These are phyloP conservation scores for Petrolisthes cinctipes DNA, from an alignment of 2,888 invertebrate genomes.

Conservation along the genomic window DNA sequence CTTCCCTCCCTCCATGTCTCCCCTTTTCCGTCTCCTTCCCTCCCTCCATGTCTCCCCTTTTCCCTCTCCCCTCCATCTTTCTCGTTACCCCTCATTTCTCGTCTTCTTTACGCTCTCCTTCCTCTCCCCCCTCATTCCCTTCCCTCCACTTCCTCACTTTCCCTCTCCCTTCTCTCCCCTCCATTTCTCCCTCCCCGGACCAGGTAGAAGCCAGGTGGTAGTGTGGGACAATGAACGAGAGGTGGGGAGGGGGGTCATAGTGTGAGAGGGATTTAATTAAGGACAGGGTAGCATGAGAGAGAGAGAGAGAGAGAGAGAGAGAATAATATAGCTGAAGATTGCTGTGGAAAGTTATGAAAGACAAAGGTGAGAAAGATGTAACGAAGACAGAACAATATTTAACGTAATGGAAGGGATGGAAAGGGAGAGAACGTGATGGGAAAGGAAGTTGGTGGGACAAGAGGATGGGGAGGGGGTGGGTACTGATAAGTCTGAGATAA, in stretches of 20 bases:
- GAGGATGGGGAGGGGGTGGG: neutral
- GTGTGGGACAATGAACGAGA: neutral
- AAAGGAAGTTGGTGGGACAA: neutral
- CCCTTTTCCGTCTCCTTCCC: too few species aligned
- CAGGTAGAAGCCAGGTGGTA: constrained; percentile 12
- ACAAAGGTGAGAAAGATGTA: neutral
- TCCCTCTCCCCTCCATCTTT: constrained; percentile 7
- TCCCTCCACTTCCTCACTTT: neutral
- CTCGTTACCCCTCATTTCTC: too few species aligned
- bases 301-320: neutral
- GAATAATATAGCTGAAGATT: neutral
- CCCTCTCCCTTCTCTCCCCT: constrained; percentile 7
- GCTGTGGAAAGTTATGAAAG: neutral
- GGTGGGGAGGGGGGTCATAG: neutral
- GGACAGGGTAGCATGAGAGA: neutral
- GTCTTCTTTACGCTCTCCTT: too few species aligned
- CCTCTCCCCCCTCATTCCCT: too few species aligned
- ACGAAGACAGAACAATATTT: neutral
- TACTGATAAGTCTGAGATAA: neutral
- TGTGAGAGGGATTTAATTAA: neutral
- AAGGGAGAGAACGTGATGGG: neutral
- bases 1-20: neutral
- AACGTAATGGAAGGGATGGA: neutral
- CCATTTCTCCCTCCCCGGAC: too few species aligned
- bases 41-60: neutral